Evolutionary conservation across 2,797 vertebrate genomes (phyloP), one percentile per base, ranked within the genome.

Genomic region (Vireo griseus): DNA sequence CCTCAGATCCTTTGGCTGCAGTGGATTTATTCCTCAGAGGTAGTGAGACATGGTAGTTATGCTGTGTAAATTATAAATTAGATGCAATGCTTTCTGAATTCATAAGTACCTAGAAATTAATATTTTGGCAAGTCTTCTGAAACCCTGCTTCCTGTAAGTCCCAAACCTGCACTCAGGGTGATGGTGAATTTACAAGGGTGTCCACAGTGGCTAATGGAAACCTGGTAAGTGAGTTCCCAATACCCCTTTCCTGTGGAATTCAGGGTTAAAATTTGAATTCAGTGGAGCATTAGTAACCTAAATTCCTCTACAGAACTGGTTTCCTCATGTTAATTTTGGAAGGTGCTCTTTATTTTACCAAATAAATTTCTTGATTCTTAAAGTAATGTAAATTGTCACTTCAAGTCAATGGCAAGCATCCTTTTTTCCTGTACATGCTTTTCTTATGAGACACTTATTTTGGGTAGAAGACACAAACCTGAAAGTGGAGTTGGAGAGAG

Each of bases 51-150:
- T 59, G 39, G 37, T 59, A 69, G 66, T 68, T 90, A 19, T 12
- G 45, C 33, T 42, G 13, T 44, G 16, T 79, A 86, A 88, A 63
- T 82, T 76, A 86, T 79, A 33, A 68, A 92, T 84, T 33, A 93
- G 67, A 19, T 58, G 42, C 28, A 72, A 13, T 39, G 35, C 48
- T 94, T 92, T 69, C 63, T 10, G 9, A 80, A 68, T 79, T 57
- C 2, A 0, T 92, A 62, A 88, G 42, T 77, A 39, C 29, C 42
- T 82, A 26, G 65, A 90, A 67, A 94, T 80, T 37, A 84, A 5
- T 54, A 39, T 87, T 80, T 77, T 91, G 90, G 50, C 57, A 77
- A 42, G 22, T 42, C n/a, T 52, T 91, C 58, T 59, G 80, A 67
- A 90, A 67, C 16, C 21, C 2, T 71, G 31, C 33, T 74, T 83